Conservation (phyloP, 2,888 invertebrate species). For the Meta bourneti region DNA sequence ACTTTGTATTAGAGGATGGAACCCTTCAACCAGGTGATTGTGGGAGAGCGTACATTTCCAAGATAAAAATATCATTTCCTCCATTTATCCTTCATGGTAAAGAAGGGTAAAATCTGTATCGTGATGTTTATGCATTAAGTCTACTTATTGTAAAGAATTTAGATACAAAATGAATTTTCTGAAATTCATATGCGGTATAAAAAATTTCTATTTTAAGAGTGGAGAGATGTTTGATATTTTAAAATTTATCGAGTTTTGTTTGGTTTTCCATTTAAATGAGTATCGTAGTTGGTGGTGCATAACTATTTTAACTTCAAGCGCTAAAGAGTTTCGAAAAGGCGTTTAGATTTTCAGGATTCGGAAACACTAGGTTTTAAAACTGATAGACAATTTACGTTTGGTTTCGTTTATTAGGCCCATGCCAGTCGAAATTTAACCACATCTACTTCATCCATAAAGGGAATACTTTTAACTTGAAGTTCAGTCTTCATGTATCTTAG, state of each 20-base stretch:
- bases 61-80: slow-evolving; percentile 28
- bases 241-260: slow-evolving; percentile 36
- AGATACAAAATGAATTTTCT: slow-evolving; percentile 25
- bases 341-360: background rate
- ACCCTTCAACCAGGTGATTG: slow-evolving; percentile 11
- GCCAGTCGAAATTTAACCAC: background rate
- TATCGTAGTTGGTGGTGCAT: slow-evolving; percentile 8
- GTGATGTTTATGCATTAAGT: slow-evolving; percentile 48
- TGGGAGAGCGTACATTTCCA: slow-evolving; percentile 1
- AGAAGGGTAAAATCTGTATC: slow-evolving; percentile 4
- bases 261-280: background rate
- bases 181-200: slow-evolving; percentile 17
- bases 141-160: slow-evolving; percentile 29
- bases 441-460: background rate
- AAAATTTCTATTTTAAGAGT: slow-evolving; percentile 48
- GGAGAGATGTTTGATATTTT: slow-evolving; percentile 38
- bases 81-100: slow-evolving; percentile 4
- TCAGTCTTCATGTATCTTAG: slow-evolving; percentile 20
- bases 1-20: background rate
- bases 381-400: background rate
- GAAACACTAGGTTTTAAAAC: too few species aligned
- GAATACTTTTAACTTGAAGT: slow-evolving; percentile 9
- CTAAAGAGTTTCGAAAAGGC: background rate
- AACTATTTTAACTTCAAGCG: background rate
- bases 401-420: background rate